Conservation (phyloP, 2,113 vertebrate genomes). For the Takifugu flavidus region DNA sequence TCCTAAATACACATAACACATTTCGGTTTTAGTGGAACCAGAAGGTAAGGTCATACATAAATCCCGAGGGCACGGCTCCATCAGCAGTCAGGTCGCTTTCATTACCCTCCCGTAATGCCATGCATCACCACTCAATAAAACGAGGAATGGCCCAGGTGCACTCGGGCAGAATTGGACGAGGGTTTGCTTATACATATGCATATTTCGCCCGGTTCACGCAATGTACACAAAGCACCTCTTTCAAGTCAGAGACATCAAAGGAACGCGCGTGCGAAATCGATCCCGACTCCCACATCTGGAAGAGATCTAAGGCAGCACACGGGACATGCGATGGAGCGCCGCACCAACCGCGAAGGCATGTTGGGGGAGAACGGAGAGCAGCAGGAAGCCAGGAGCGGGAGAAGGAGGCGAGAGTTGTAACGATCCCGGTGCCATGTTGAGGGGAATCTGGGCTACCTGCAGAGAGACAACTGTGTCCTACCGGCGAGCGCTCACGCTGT, state of each 20-base stretch:
- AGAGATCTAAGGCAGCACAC: constrained; percentile 47
- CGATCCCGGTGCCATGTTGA: constrained; percentile 50
- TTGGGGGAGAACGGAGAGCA: constrained; percentile 49
- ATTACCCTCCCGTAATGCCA: constrained; percentile 40
- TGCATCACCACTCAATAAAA: constrained; percentile 30
- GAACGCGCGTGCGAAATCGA: constrained; percentile 20
- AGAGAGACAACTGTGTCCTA: constrained; percentile 50
- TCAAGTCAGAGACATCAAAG: constrained; percentile 33
- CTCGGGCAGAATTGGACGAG: constrained; percentile 6
- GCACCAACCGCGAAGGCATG: constrained; percentile 55
- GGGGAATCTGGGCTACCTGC: constrained; percentile 56
- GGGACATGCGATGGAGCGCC: constrained; percentile 33
- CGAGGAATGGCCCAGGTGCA: not conserved
- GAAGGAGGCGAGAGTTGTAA: constrained; percentile 51
- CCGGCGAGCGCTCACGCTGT: constrained; percentile 50
- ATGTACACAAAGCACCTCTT: not conserved
- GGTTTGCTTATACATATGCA: constrained; percentile 5
- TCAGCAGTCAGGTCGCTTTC: constrained; percentile 36
- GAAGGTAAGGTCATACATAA: constrained; percentile 39
- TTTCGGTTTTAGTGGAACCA: constrained; percentile 44
- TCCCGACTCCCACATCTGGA: constrained; percentile 62
- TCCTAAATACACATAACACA: constrained; percentile 29
- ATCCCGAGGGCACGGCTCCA: constrained; percentile 30
- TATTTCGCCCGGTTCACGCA: not conserved
- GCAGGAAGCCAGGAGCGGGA: constrained; percentile 50